Evolutionary conservation across 2,113 vertebrate species (phyloP), one percentile per base, ranked within the genome.

Genomic region (Chaetorhynchus papuensis): DNA sequence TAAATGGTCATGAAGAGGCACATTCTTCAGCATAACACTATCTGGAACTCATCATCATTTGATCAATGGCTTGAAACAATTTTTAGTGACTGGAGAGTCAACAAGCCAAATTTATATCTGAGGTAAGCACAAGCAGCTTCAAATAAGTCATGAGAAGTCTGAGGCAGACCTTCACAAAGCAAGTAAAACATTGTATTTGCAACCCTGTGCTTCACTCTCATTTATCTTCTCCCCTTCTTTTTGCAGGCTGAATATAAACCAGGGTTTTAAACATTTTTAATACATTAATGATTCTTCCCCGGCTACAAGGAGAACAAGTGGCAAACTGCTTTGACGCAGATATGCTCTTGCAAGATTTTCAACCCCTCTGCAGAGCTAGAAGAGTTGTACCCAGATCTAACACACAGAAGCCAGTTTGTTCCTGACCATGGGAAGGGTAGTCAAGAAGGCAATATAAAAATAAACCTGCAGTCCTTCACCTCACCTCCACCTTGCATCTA

Each of bases 31-130:
- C 33, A 9, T 50, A 70, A 79, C 47, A 77, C 93, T 77, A 64
- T 83, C 92, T 93, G 82, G 90, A 94, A 94, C 35, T 86, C 83
- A 77, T 83, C 91, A 91, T 57, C 47, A 56, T 83, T 80, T 90
- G 63, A 77, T 81, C 61, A 49, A 49, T 75, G 74, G 31, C 53
- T 84, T 93, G 83, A 87, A 90, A 47, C 22, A 63, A 44, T 56
- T 86, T 92, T 95, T 83, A 91, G 70, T 71, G 66, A 86, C 72
- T 2, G 2, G 52, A 79, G 60, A 95, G 49, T 52, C 72, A 92
- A 78, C 64, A 61, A 83, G 44, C 47, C 47, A 41, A 64, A 83
- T 84, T 83, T 64, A 15, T 52, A 60, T 71, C 69, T 75, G 72
- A 87, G 41, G 76, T 63, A 90, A 92, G 31, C n/a, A 72, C 3